Conservation (phyloP, 1,140 invertebrate genomes). For the Thaumetopoea pityocampa region DNA sequence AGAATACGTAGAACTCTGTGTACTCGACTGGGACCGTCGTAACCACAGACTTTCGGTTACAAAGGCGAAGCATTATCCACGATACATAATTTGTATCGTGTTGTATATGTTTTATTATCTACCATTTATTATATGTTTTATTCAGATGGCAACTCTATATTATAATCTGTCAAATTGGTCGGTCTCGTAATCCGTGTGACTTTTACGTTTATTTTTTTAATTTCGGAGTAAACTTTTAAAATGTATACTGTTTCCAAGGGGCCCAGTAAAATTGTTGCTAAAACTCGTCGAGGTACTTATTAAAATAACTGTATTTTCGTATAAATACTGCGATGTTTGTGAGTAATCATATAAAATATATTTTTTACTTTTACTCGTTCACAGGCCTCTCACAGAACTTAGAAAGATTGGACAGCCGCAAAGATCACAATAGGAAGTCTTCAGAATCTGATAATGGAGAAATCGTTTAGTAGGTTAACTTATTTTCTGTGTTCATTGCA, state of each 20-base stretch:
- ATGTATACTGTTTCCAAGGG: slow-evolving; percentile 92
- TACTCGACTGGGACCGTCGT: too few species aligned
- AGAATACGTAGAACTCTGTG: too few species aligned
- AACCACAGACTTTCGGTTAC: too few species aligned
- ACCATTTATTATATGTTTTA: too few species aligned
- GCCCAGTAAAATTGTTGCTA: slow-evolving; percentile 90
- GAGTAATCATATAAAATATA: slow-evolving; percentile 23
- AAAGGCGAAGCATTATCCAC: too few species aligned
- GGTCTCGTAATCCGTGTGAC: slow-evolving; percentile 34
- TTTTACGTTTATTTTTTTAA: slow-evolving; percentile 53
- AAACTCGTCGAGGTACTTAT: slow-evolving; percentile 85
- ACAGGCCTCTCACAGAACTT: slow-evolving; percentile 81
- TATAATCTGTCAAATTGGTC: too few species aligned
- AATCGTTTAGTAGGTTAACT: slow-evolving; percentile 73
- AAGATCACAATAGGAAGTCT: slow-evolving; percentile 79
- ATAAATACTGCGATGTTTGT: slow-evolving; percentile 4
- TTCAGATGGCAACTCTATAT: slow-evolving; percentile 27
- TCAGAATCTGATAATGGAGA: slow-evolving; percentile 78
- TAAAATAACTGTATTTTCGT: slow-evolving; percentile 4
- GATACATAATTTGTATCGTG: too few species aligned
- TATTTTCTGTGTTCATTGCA: slow-evolving; percentile 36
- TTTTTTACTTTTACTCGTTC: slow-evolving; percentile 35
- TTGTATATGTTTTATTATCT: too few species aligned
- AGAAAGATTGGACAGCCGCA: slow-evolving; percentile 80
- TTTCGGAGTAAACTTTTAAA: slow-evolving; percentile 58